A percentile compares a stretch with the other conserved stretches of the same genome.
phyloP scores from a whole-genome alignment of 2,797 vertebrate genomes.

The Diplodus puntazzo region DNA sequence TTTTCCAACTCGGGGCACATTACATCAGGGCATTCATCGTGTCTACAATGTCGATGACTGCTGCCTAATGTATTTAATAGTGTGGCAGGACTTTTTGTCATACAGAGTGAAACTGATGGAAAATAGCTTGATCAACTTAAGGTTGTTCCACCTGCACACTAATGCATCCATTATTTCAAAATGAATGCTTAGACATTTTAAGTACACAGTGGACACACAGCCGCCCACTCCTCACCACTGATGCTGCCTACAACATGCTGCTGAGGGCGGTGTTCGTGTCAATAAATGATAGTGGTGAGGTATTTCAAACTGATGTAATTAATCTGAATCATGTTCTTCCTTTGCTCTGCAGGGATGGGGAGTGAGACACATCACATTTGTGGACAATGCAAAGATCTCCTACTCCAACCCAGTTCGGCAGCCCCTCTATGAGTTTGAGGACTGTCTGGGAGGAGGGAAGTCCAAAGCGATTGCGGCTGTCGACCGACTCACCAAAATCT shows the following conservation, averaged over 20 bases:
- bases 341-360: slow-evolving; percentile 92
- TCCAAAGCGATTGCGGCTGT: slow-evolving; percentile 94
- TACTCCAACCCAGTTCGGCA: slow-evolving; percentile 98
- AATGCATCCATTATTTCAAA: slow-evolving; percentile 14
- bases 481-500: slow-evolving; percentile 93
- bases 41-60: no score
- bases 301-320: not conserved
- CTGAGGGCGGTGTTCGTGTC: not conserved
- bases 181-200: slow-evolving; percentile 8
- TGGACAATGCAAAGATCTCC: slow-evolving; percentile 98
- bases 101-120: not conserved
- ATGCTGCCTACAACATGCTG: not conserved
- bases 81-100: not conserved
- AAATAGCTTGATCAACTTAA: not conserved
- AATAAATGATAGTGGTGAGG: not conserved
- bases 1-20: not conserved
- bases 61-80: not conserved
- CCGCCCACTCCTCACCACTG: slow-evolving; percentile 1
- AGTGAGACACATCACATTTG: slow-evolving; percentile 96
- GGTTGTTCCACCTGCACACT: slow-evolving; percentile 6
- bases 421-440: slow-evolving; percentile 97
- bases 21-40: no score
- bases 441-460: slow-evolving; percentile 94
- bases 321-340: slow-evolving; percentile 1
- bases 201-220: not conserved